phyloP scores from a whole-genome alignment of 2,888 invertebrate species.

The Acanthosoma haemorrhoidale region DNA sequence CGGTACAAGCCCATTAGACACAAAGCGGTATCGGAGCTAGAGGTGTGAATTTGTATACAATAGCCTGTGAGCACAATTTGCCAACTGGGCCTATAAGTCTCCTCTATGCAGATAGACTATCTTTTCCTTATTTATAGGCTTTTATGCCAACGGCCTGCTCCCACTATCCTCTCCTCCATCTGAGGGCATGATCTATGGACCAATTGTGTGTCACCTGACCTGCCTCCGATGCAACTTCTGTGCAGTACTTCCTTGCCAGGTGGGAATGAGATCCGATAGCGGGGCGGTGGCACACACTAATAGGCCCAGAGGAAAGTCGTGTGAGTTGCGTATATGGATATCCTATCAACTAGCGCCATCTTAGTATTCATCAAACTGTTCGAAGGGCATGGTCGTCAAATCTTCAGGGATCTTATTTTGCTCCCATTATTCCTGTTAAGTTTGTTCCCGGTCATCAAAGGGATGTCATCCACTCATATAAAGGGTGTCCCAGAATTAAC shows the following conservation, averaged over 20 bases:
- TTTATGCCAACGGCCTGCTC: neutral
- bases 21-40: neutral
- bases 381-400: no score
- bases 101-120: conserved; percentile 23
- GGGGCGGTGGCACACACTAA: no score
- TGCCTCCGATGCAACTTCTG: neutral
- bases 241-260: neutral
- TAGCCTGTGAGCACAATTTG: conserved; percentile 18
- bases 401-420: no score
- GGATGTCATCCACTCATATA: no score
- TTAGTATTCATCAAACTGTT: no score
- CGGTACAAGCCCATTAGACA: conserved; percentile 14
- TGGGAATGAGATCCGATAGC: no score
- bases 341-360: no score
- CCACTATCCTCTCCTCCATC: conserved; percentile 14
- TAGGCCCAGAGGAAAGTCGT: no score
- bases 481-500: no score
- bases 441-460: no score
- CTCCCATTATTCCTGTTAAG: no score
- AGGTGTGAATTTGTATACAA: conserved; percentile 30
- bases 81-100: conserved; percentile 18
- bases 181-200: conserved; percentile 7
- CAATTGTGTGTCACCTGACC: conserved; percentile 23
- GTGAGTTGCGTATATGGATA: no score
- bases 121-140: conserved; percentile 19